Evolutionary conservation across 2,888 invertebrate genomes (phyloP), one percentile per base, ranked within the genome.

Genomic region (Lobophora halterata): DNA sequence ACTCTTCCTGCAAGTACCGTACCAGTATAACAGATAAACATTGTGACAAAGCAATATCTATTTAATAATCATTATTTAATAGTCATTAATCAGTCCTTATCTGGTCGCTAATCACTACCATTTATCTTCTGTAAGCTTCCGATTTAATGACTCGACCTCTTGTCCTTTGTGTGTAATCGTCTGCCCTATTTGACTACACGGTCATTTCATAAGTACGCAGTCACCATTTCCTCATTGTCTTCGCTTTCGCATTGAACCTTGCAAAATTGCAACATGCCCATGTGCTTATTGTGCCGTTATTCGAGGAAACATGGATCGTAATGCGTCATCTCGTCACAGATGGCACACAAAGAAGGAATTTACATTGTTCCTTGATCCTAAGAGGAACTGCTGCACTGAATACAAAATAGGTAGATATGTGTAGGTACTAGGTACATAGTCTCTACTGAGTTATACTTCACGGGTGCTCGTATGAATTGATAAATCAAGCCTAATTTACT

Each of bases 331-430:
- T 52, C 47, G 52, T 46, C 46, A 42, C 40, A 38, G 39, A 50
- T 58, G 52, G 66, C 62, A 70, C 61, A 80, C 78, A 78, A 79
- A 78, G 79, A 63, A 70, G 53, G 74, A 74, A 76, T 76, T 74
- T 73, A 64, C 42, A 21, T 32, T 38, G 35, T 35, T n/a, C n/a
- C n/a, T n/a, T n/a, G n/a, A n/a, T n/a, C n/a, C n/a, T n/a, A n/a
- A n/a, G n/a, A n/a, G n/a, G n/a, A n/a, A n/a, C n/a, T n/a, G n/a
- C n/a, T n/a, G n/a, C n/a, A n/a, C n/a, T n/a, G n/a, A n/a, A n/a
- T n/a, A n/a, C n/a, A n/a, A n/a, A n/a, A n/a, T n/a, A n/a, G n/a
- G n/a, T n/a, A n/a, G n/a, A n/a, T n/a, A n/a, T n/a, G n/a, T n/a
- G n/a, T n/a, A n/a, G n/a, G n/a, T n/a, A n/a, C n/a, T n/a, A n/a